Conservation (phyloP, 2,888 invertebrate genomes). For the Willowsia nigromaculata region DNA sequence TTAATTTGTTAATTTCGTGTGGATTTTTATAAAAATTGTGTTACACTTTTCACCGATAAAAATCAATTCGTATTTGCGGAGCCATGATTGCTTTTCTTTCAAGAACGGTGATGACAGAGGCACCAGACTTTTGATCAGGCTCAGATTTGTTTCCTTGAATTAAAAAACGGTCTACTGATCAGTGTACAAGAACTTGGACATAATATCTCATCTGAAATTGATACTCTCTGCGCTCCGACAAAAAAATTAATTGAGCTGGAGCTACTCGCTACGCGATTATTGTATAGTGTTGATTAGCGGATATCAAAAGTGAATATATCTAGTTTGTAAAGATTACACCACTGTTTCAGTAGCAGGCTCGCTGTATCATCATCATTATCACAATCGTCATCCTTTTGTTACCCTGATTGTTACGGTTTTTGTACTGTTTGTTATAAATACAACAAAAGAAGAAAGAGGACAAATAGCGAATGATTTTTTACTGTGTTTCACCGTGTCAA, state of each 20-base stretch:
- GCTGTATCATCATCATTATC: not conserved
- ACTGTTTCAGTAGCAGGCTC: not conserved
- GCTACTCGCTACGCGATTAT: not conserved
- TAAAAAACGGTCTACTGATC: not conserved
- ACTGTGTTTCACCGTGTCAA: constrained; percentile 54
- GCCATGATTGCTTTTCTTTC: constrained; percentile 4
- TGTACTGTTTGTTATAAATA: not conserved
- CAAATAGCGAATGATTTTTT: constrained; percentile 37
- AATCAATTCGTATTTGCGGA: not conserved
- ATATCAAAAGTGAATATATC: not conserved
- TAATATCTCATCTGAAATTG: not conserved
- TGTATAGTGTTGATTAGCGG: not conserved
- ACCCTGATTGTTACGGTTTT: constrained; percentile 36
- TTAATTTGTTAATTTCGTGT: constrained; percentile 58
- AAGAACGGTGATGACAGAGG: not conserved
- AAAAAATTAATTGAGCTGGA: constrained; percentile 52
- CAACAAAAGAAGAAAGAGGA: constrained; percentile 14
- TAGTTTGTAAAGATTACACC: not conserved
- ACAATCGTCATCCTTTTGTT: constrained; percentile 34
- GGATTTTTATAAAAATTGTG: constrained; percentile 27
- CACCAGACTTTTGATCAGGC: not conserved
- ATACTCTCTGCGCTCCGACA: not conserved
- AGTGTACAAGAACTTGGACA: too few species aligned
- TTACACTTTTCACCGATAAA: not conserved
- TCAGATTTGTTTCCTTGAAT: too few species aligned